phyloP scores from a whole-genome alignment of 2,797 vertebrate genomes.

The Thalassophryne amazonica region DNA sequence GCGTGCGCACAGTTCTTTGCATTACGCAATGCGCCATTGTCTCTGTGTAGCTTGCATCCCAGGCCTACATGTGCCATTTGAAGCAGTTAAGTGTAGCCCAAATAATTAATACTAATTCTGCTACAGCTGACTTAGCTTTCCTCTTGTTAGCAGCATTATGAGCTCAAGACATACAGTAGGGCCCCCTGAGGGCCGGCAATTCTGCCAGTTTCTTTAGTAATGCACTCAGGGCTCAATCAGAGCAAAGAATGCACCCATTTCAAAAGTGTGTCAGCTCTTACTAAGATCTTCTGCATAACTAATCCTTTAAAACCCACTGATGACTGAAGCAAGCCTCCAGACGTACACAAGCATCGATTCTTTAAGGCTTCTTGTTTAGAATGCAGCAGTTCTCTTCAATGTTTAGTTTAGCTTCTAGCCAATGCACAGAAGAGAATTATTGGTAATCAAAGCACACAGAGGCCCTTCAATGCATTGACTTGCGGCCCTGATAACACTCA shows the following conservation, averaged over 20 bases:
- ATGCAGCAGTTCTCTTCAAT: slow-evolving; percentile 1
- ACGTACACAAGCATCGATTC: slow-evolving; percentile 34
- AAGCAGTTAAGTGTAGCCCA: slow-evolving; percentile 30
- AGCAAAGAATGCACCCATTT: slow-evolving; percentile 20
- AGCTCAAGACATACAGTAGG: slow-evolving; percentile 28
- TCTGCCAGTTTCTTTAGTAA: slow-evolving; percentile 40
- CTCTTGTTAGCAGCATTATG: slow-evolving; percentile 50
- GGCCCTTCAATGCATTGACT: too few species aligned
- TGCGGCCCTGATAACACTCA: too few species aligned
- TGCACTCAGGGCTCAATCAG: slow-evolving; percentile 29
- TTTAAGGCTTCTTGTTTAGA: slow-evolving; percentile 13
- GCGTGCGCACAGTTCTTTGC: slow-evolving; percentile 15
- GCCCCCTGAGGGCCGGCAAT: slow-evolving; percentile 23
- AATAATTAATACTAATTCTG: slow-evolving; percentile 53
- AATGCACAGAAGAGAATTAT: too few species aligned
- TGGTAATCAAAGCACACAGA: too few species aligned
- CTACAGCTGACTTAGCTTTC: slow-evolving; percentile 42
- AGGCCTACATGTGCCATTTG: slow-evolving; percentile 29
- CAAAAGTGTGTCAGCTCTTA: slow-evolving; percentile 49
- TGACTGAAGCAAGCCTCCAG: slow-evolving; percentile 27
- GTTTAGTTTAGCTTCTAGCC: not conserved
- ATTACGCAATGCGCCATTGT: slow-evolving; percentile 29
- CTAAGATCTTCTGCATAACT: slow-evolving; percentile 39
- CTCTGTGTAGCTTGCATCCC: slow-evolving; percentile 3
- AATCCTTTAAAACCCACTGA: slow-evolving; percentile 52